Evolutionary conservation across 2,113 vertebrate species (phyloP).

Genomic region (Crotalus helleri): DNA sequence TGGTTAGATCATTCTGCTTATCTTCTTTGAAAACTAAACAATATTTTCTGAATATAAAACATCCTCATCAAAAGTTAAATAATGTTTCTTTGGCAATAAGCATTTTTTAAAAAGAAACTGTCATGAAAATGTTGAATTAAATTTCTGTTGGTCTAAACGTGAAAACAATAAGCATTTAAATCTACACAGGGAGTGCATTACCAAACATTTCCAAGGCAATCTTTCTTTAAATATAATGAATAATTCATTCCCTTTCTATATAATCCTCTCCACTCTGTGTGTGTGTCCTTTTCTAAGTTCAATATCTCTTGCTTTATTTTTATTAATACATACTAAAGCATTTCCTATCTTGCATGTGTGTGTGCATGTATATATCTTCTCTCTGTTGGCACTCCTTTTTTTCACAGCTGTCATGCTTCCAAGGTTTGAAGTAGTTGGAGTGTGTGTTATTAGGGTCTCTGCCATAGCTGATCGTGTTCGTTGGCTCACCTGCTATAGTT

Average conservation of each 20-base stretch:
- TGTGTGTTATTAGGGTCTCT: conserved; percentile 76
- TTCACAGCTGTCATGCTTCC: conserved; percentile 92
- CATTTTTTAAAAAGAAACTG: conserved; percentile 51
- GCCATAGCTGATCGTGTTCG: conserved; percentile 80
- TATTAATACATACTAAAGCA: conserved; percentile 97
- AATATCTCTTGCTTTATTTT: conserved; percentile 94
- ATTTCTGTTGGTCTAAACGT: conserved; percentile 71
- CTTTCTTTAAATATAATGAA: conserved; percentile 90
- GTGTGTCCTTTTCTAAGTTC: conserved; percentile 73
- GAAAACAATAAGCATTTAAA: conserved; percentile 66
- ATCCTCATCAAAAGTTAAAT: conserved; percentile 69
- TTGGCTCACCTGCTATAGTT: conserved; percentile 77
- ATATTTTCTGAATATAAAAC: conserved; percentile 73
- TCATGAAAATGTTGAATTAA: conserved; percentile 72
- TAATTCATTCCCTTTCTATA: conserved; percentile 84
- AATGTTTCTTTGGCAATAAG: conserved; percentile 63
- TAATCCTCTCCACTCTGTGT: conserved; percentile 57
- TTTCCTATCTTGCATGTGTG: conserved; percentile 89
- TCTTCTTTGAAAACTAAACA: conserved; percentile 64
- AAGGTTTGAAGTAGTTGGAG: conserved; percentile 85
- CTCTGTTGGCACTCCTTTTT: conserved; percentile 88
- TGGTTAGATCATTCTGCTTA: conserved; percentile 66
- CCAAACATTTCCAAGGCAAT: conserved; percentile 75
- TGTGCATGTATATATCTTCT: conserved; percentile 78
- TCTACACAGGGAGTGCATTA: conserved; percentile 73